Evolutionary conservation across 2,888 invertebrate genomes (phyloP), one percentile per base, ranked within the genome.

Genomic region (Drosophila fungiperda): DNA sequence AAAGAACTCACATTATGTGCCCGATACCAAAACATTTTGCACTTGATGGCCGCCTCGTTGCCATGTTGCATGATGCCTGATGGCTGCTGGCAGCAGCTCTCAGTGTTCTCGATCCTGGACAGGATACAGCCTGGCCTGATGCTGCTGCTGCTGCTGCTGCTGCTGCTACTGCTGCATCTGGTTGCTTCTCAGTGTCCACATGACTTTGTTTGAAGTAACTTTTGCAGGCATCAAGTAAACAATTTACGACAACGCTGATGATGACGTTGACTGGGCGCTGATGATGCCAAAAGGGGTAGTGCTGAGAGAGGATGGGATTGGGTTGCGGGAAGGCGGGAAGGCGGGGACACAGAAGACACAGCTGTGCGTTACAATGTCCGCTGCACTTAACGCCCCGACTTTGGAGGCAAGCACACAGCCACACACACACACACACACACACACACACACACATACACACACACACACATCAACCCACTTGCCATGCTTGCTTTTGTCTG

Each of bases 141-240:
- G 35, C 57, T 62, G 36, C 64, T 49, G 36, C 35, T 57, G 45
- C 36, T 68, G 35, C n/a, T n/a, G n/a, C 42, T 53, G 45, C 48
- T 55, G 35, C 55, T 70, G 32, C 50, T 70, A 23, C 50, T 55
- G 59, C 36, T 68, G 59, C 26, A 38, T 26, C 55, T 55, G 26
- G 55, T 40, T 58, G 68, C 66, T 88, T 70, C 77, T 74, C 76
- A 68, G 76, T 83, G 80, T 86, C 83, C 83, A 83, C 78, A 86
- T 86, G 83, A 90, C 90, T 89, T 89, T 87, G 90, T 86, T 86
- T 86, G 80, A 86, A 89, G 90, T 78, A 86, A 89, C 73, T 87
- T 89, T 87, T 89, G 72, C 82, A 73, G 81, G 80, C 87, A 81
- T 89, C 89, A 83, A 88, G 89, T 85, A 88, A 87, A 87, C 87